A percentile compares a stretch with the other conserved stretches of the same genome.
Evolutionary conservation across 2,113 vertebrate species (phyloP).

Genomic region (Neopipo cinnamomea): DNA sequence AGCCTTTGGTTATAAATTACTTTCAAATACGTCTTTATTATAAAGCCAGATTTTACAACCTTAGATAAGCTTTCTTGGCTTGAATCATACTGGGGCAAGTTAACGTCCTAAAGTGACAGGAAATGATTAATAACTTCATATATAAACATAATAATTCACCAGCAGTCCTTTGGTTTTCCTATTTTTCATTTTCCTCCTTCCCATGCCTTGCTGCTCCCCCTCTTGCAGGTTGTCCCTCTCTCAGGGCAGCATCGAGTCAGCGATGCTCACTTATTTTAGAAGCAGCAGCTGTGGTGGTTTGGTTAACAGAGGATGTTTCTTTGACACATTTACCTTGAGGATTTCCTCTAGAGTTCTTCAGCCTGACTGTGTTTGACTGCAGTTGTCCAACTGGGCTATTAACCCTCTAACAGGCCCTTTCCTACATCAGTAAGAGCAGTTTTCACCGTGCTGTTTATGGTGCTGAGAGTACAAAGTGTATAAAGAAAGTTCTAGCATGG

Average conservation of each 20-base stretch:
- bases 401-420: not conserved
- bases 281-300: not conserved
- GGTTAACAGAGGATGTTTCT: not conserved
- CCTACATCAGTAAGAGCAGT: not conserved
- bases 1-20: not conserved
- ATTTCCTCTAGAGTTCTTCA: not conserved
- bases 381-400: not conserved
- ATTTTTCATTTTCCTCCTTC: not conserved
- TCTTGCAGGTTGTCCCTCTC: not conserved
- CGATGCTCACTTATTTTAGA: not conserved
- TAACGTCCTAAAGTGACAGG: not conserved
- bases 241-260: not conserved
- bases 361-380: not conserved
- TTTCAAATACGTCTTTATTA: not conserved
- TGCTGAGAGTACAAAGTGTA: not conserved
- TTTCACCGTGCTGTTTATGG: not conserved
- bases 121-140: not conserved
- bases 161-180: not conserved
- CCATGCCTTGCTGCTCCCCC: not conserved
- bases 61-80: fast-evolving
- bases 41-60: not conserved
- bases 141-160: no score
- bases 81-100: not conserved
- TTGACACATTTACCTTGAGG: not conserved
- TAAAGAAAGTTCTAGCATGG: not conserved